A percentile compares a stretch with the other conserved stretches of the same genome.
These are phyloP conservation scores for Epinotia ramella DNA, from an alignment of 2,888 invertebrate species.

Conservation along the genomic window DNA sequence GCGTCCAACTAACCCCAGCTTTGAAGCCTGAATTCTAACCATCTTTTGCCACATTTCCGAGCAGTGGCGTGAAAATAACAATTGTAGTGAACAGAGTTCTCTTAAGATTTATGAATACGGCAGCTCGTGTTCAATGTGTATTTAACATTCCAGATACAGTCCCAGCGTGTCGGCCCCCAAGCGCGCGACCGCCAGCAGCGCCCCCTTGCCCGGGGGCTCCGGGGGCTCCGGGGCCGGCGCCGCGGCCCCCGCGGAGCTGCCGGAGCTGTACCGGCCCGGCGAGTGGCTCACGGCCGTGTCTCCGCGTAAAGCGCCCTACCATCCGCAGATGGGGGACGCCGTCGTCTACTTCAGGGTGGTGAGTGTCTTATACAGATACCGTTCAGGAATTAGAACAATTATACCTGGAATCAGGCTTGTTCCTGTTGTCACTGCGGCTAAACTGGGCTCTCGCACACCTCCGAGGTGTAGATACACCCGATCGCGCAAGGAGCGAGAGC, in stretches of 20 bases:
- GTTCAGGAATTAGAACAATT: too few relatives aligned
- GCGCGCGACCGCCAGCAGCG: constrained; percentile 45
- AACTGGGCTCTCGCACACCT: too few relatives aligned
- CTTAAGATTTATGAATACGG: too few relatives aligned
- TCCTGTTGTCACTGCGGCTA: too few relatives aligned
- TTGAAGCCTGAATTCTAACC: too few relatives aligned
- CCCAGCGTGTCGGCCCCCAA: constrained; percentile 53
- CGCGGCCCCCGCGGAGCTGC: constrained; percentile 80
- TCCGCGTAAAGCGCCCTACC: constrained; percentile 97
- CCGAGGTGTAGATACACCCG: too few relatives aligned
- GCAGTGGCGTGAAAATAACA: too few relatives aligned
- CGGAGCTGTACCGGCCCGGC: constrained; percentile 92
- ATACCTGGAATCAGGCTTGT: too few relatives aligned
- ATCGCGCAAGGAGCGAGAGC: too few relatives aligned
- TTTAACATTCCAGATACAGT: constrained; percentile 55
- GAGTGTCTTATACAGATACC: constrained; percentile 39
- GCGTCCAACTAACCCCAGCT: too few relatives aligned
- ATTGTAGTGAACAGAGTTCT: too few relatives aligned
- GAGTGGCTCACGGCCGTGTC: constrained; percentile 97
- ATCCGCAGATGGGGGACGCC: constrained; percentile 97
- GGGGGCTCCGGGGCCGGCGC: constrained; percentile 13
- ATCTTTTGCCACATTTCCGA: too few relatives aligned
- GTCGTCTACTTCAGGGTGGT: constrained; percentile 90
- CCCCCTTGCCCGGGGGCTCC: constrained; percentile 11
- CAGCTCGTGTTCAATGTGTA: not conserved